phyloP scores from a whole-genome alignment of 2,888 invertebrate genomes.

The Phrixothrix hirtus region DNA sequence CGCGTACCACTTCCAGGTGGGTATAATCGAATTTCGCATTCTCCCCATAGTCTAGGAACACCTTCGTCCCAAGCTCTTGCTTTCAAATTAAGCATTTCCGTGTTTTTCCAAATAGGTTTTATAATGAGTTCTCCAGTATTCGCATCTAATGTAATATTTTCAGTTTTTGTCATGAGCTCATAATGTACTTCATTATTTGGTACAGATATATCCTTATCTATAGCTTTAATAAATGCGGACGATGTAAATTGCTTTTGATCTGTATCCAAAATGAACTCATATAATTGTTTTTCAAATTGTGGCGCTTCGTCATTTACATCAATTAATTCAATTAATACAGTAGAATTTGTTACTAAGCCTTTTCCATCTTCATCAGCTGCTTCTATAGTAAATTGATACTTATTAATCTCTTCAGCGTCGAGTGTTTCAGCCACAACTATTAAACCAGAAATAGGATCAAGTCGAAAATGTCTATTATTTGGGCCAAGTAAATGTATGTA shows the following conservation, averaged over 20 bases:
- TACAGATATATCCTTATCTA: slow-evolving; percentile 78
- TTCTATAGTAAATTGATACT: slow-evolving; percentile 79
- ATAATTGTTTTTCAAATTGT: slow-evolving; percentile 75
- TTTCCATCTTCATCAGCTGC: slow-evolving; percentile 85
- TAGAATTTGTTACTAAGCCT: slow-evolving; percentile 75
- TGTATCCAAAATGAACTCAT: slow-evolving; percentile 78
- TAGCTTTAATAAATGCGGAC: slow-evolving; percentile 79
- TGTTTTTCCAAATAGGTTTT: slow-evolving; percentile 54
- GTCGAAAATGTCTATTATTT: slow-evolving; percentile 74
- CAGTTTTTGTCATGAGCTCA: slow-evolving; percentile 76
- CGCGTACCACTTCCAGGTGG: slow-evolving; percentile 76
- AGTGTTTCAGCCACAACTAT: slow-evolving; percentile 80
- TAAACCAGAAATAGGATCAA: slow-evolving; percentile 78
- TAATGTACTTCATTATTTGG: slow-evolving; percentile 87
- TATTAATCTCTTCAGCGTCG: slow-evolving; percentile 80
- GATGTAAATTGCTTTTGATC: slow-evolving; percentile 74
- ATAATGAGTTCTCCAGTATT: slow-evolving; percentile 75
- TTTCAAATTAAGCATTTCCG: slow-evolving; percentile 65
- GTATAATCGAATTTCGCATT: slow-evolving; percentile 75
- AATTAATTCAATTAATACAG: slow-evolving; percentile 71
- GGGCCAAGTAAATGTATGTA: slow-evolving; percentile 79
- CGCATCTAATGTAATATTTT: slow-evolving; percentile 75
- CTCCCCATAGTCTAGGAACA: slow-evolving; percentile 74
- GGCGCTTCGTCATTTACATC: slow-evolving; percentile 88
- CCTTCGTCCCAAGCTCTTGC: slow-evolving; percentile 85